phyloP scores from a whole-genome alignment of 2,888 invertebrate genomes.

The Dichetophora obliterata region DNA sequence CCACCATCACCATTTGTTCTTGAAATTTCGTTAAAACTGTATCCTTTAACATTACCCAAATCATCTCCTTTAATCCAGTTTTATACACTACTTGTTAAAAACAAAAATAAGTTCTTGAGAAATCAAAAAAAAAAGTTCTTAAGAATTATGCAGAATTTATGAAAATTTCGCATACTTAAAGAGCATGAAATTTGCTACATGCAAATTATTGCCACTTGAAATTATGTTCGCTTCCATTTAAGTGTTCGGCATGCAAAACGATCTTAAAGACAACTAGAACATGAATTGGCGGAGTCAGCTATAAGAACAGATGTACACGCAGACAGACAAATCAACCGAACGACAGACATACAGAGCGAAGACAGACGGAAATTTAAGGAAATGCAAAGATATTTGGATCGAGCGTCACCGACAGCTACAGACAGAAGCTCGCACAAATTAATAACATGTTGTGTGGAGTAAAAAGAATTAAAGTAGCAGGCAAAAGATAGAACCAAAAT shows the following conservation, averaged over 20 bases:
- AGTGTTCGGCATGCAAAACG: constrained; percentile 15
- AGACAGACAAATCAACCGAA: constrained; percentile 34
- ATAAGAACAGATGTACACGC: not conserved
- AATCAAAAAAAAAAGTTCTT: not conserved
- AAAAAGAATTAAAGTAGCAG: not conserved
- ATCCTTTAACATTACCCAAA: no score
- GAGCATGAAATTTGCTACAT: constrained; percentile 23
- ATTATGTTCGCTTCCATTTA: constrained; percentile 9
- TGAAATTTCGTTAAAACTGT: no score
- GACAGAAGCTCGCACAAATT: constrained; percentile 9
- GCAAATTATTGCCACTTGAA: constrained; percentile 17
- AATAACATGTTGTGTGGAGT: constrained; percentile 8
- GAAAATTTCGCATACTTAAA: not conserved
- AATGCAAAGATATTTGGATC: not conserved
- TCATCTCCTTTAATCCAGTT: no score
- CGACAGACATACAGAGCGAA: not conserved
- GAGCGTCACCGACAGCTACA: not conserved
- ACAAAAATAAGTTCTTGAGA: no score
- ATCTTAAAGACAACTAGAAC: not conserved
- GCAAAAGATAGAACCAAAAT: not conserved
- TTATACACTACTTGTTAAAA: no score
- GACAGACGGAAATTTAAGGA: not conserved
- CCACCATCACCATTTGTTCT: no score
- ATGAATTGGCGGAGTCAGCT: not conserved
- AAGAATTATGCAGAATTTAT: not conserved